Evolutionary conservation across 2,113 vertebrate species (phyloP).

Genomic region (Cairina moschata): DNA sequence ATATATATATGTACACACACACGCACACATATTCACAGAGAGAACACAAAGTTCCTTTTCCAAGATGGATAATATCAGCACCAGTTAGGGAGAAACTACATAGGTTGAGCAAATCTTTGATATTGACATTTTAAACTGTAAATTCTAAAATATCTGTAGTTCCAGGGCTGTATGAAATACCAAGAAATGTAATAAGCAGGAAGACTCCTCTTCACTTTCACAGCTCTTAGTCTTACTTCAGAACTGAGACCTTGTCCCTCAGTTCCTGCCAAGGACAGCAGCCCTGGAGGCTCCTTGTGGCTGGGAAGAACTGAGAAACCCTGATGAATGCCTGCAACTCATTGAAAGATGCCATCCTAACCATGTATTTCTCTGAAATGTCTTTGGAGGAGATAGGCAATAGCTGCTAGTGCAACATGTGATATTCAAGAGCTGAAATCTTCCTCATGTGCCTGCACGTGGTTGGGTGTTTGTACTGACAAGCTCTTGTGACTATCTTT

Average conservation of each 20-base stretch:
- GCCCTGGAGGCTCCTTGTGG: not conserved
- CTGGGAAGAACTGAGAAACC: not conserved
- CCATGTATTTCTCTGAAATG: not conserved
- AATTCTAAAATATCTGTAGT: not conserved
- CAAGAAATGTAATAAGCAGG: not conserved
- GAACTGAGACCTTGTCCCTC: not conserved
- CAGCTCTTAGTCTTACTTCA: not conserved
- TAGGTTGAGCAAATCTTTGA: not conserved
- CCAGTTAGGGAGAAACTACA: not conserved
- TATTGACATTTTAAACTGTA: not conserved
- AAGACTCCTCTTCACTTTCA: not conserved
- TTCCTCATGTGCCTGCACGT: not conserved
- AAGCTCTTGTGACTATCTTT: not conserved
- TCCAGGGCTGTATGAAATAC: not conserved
- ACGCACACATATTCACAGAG: not conserved
- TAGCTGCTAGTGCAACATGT: not conserved
- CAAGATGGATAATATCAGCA: conserved; percentile 15
- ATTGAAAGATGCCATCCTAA: not conserved
- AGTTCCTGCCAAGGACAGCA: not conserved
- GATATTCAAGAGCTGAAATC: not conserved
- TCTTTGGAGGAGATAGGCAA: not conserved
- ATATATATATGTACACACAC: not conserved
- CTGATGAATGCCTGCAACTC: not conserved
- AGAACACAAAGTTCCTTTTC: conserved; percentile 21
- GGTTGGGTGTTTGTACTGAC: not conserved